Percentiles rank a stretch among this genome's conserved stretches.
Conservation (phyloP, 2,888 invertebrate species). For the Sericinus montela region DNA sequence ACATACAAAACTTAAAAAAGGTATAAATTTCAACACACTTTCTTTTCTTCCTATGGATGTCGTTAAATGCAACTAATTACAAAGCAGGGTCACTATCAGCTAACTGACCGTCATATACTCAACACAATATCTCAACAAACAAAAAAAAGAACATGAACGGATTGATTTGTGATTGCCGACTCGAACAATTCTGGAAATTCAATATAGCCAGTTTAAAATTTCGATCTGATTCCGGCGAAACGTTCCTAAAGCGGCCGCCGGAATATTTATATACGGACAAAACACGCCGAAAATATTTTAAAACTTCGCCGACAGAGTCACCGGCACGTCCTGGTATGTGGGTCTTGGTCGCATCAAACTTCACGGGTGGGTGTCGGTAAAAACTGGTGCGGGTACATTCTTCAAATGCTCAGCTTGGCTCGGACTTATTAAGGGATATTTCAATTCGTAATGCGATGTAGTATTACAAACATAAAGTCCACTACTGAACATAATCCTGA, state of each 20-base stretch:
- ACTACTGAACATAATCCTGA: too few relatives aligned
- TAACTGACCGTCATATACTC: too few relatives aligned
- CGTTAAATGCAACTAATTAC: too few relatives aligned
- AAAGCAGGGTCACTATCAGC: too few relatives aligned
- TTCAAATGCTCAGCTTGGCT: conserved; percentile 17
- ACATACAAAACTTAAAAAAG: too few relatives aligned
- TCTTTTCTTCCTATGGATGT: too few relatives aligned
- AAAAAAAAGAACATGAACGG: not conserved
- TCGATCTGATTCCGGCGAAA: conserved; percentile 49
- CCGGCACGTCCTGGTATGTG: conserved; percentile 54
- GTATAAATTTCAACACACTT: too few relatives aligned
- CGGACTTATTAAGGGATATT: not conserved
- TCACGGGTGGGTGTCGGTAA: conserved; percentile 64
- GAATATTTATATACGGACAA: conserved; percentile 58
- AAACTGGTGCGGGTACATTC: conserved; percentile 40
- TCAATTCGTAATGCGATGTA: not conserved
- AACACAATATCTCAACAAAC: too few relatives aligned
- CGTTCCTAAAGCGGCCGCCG: conserved; percentile 46
- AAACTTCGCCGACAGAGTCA: conserved; percentile 46
- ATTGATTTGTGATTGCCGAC: conserved; percentile 18
- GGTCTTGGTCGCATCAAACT: conserved; percentile 43
- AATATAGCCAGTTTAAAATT: conserved; percentile 35
- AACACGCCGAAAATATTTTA: conserved; percentile 56
- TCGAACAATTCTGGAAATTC: conserved; percentile 18
- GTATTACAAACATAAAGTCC: not conserved